phyloP scores from a whole-genome alignment of 2,113 vertebrate genomes.

The Phyllostomus discolor region DNA sequence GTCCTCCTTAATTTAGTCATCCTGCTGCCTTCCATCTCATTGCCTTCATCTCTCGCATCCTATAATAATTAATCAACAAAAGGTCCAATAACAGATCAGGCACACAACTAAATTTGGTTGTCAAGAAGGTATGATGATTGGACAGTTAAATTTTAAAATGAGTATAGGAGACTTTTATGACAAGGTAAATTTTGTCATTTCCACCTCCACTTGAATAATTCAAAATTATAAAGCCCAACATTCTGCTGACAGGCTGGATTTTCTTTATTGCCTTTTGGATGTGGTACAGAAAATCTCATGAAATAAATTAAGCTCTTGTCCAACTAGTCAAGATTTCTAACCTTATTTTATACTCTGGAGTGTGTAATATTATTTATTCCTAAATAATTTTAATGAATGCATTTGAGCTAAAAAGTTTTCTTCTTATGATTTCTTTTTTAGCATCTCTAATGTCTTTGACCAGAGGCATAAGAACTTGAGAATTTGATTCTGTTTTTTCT shows the following conservation, averaged over 20 bases:
- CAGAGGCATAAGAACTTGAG: neutral
- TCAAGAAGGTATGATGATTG: neutral
- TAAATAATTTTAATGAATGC: neutral
- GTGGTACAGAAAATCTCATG: neutral
- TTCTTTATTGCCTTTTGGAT: neutral
- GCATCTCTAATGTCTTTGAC: neutral
- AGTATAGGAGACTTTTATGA: neutral
- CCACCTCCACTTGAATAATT: neutral
- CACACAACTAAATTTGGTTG: constrained; percentile 2
- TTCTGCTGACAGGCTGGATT: neutral
- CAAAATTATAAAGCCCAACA: neutral
- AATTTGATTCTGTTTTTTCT: neutral
- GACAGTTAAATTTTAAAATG: neutral
- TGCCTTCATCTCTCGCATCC: constrained; percentile 80
- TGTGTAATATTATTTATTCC: neutral
- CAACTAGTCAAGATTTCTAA: neutral
- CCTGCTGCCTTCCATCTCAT: constrained; percentile 85
- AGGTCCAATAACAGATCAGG: constrained; percentile 53
- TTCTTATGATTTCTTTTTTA: neutral
- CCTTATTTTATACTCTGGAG: neutral
- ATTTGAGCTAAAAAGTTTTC: neutral
- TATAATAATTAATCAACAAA: constrained; percentile 79
- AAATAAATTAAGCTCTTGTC: neutral
- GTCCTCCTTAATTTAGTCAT: constrained; percentile 81
- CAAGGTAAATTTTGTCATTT: neutral